These are phyloP conservation scores for Melanotus villosus DNA, from an alignment of 2,888 invertebrate genomes.

Conservation along the genomic window DNA sequence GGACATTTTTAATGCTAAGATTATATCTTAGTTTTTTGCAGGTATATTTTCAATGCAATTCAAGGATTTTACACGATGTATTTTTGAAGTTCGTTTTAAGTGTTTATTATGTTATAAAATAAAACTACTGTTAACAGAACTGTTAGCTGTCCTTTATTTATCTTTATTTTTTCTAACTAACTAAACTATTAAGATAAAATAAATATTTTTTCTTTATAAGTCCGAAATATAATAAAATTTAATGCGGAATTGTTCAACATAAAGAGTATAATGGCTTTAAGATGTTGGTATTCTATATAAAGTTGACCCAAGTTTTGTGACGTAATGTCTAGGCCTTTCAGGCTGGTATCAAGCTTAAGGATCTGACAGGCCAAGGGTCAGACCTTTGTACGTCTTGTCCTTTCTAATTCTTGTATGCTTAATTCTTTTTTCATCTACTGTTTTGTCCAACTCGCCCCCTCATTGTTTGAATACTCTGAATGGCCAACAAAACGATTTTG, in stretches of 20 bases:
- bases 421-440: slow-evolving; percentile 50
- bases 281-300: slow-evolving; percentile 30
- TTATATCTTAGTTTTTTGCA: slow-evolving; percentile 53
- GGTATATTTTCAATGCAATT: slow-evolving; percentile 35
- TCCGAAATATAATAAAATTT: slow-evolving; percentile 2
- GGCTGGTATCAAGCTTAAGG: slow-evolving; percentile 58
- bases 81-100: background rate
- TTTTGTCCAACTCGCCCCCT: slow-evolving; percentile 52
- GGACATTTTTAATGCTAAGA: slow-evolving; percentile 53
- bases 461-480: slow-evolving; percentile 38
- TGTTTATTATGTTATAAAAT: too few species aligned
- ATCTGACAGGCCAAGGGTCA: slow-evolving; percentile 61
- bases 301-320: slow-evolving; percentile 51
- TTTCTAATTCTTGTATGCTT: slow-evolving; percentile 51
- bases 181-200: too few species aligned
- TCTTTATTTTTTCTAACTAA: too few species aligned
- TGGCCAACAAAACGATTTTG: slow-evolving; percentile 27
- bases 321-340: slow-evolving; percentile 55
- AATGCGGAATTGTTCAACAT: background rate
- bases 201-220: too few species aligned
- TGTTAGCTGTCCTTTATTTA: too few species aligned
- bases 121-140: too few species aligned
- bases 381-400: slow-evolving; percentile 56
- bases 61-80: slow-evolving; percentile 29
- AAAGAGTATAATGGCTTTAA: background rate